Evolutionary conservation across 2,113 vertebrate genomes (phyloP).

Genomic region (Emberiza fucata): DNA sequence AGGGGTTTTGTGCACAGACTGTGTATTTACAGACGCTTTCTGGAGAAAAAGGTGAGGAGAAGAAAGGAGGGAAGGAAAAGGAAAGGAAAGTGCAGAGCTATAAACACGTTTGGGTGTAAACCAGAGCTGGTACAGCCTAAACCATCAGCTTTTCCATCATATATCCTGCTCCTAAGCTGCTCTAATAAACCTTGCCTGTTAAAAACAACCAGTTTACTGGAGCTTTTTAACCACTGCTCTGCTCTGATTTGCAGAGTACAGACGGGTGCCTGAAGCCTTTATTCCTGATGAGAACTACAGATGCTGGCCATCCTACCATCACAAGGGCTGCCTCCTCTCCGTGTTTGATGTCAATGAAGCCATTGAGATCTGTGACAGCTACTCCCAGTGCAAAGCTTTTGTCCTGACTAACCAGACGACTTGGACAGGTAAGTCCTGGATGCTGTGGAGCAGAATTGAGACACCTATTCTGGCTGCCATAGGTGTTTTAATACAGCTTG

Average conservation of each 20-base stretch:
- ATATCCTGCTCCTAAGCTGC: not conserved
- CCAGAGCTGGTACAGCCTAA: not conserved
- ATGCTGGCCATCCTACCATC: conserved; percentile 89
- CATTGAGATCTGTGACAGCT: conserved; percentile 82
- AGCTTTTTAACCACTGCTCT: not conserved
- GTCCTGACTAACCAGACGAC: conserved; percentile 86
- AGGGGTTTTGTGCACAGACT: conserved; percentile 15
- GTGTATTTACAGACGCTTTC: conserved; percentile 23
- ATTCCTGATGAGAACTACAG: conserved; percentile 82
- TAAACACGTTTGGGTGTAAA: not conserved
- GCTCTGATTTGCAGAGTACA: conserved; percentile 75
- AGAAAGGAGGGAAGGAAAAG: conserved; percentile 36
- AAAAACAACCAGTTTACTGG: not conserved
- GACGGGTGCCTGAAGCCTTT: conserved; percentile 67
- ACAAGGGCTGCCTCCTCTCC: conserved; percentile 83
- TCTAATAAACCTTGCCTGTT: not conserved
- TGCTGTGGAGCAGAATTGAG: not conserved
- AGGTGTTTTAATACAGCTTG: not conserved
- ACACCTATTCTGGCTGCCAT: not conserved
- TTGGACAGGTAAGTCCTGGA: conserved; percentile 80
- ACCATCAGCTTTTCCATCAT: not conserved
- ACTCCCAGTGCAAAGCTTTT: conserved; percentile 84
- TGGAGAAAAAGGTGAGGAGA: conserved; percentile 30
- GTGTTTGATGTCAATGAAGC: conserved; percentile 81
- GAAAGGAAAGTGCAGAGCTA: conserved; percentile 32